Evolutionary conservation across 2,888 invertebrate genomes (phyloP).

Genomic region (Scrobipalpa atriplicella): DNA sequence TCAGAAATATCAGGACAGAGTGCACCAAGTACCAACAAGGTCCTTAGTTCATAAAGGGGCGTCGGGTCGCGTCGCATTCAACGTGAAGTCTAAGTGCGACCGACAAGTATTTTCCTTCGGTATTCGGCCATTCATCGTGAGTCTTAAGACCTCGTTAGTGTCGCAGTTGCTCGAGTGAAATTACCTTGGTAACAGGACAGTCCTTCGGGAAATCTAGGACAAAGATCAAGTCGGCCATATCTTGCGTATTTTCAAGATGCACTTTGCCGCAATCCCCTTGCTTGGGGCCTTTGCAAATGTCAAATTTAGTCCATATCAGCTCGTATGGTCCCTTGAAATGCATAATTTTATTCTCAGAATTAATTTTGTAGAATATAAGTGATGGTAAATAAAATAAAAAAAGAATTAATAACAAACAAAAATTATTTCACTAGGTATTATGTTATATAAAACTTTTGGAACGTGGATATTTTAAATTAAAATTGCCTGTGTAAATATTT

Average conservation of each 20-base stretch:
- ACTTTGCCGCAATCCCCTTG: constrained; percentile 57
- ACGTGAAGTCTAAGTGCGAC: neutral
- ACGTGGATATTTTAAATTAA: no score
- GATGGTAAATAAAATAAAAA: no score
- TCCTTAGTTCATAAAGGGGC: neutral
- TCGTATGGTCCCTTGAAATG: constrained; percentile 62
- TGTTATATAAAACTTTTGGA: no score
- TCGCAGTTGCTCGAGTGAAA: constrained; percentile 4
- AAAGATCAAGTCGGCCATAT: constrained; percentile 63
- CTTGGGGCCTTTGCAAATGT: constrained; percentile 68
- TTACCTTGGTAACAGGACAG: constrained; percentile 60
- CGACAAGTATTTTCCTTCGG: constrained; percentile 11
- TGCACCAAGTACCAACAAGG: neutral
- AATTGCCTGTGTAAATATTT: no score
- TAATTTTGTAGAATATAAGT: no score
- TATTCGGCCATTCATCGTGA: constrained; percentile 5
- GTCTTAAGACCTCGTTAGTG: constrained; percentile 13
- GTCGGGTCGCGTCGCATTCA: constrained; percentile 9
- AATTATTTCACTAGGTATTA: no score
- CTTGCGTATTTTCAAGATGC: constrained; percentile 50
- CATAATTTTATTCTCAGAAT: no score
- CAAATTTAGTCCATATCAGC: constrained; percentile 51
- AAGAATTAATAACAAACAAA: no score
- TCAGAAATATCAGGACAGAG: neutral
- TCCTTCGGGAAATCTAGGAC: constrained; percentile 57